Base-by-base conservation (phyloP, 2,797 vertebrate species). In the Apogon talboti region DNA sequence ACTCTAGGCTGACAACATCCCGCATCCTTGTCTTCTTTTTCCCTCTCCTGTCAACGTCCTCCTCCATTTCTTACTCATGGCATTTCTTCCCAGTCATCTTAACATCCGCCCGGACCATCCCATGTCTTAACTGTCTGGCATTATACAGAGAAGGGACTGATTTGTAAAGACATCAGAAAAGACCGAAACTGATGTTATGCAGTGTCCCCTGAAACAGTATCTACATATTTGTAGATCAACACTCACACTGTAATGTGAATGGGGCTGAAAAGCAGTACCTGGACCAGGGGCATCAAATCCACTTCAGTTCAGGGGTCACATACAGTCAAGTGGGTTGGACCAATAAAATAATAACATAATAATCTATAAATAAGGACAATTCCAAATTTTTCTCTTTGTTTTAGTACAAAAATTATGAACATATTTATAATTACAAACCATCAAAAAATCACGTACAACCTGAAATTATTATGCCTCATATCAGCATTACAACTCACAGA, bases 1-100 rank as follows among this genome's bases (percentile, higher is more conserved):
- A 37, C 42, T 60, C 41, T 63, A 42, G 58, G 37, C 67, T 78
- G 81, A 89, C 78, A 86, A 58, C 53, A 83, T 35, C 74, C 71
- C 74, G 71, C 65, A 47, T 78, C 63, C 68, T 67, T 64, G 55
- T 71, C 66, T 81, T 66, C 62, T 74, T 71, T 65, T 48, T 66
- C 40, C 42, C 57, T 65, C 51, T 66, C 40, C 42, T 59, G 15
- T 61, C 83, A 56, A 18, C 73, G 52, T 80, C 76, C 60, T 71
- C 50, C 67, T 74, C 68, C 47, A 55, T 86, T 82, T 85, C 74
- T 78, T 21, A 21, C 19, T 21, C 19, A 21, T 21, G 19, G 19
- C 19, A 21, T 21, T 21, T 21, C 19, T 21, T 21, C 19, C 3
- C 19, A 21, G 19, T 21, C 19, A 21, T 21, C 19, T 21, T 21